Evolutionary conservation across 2,797 vertebrate genomes (phyloP).

Genomic region (Orestias chungarensis): DNA sequence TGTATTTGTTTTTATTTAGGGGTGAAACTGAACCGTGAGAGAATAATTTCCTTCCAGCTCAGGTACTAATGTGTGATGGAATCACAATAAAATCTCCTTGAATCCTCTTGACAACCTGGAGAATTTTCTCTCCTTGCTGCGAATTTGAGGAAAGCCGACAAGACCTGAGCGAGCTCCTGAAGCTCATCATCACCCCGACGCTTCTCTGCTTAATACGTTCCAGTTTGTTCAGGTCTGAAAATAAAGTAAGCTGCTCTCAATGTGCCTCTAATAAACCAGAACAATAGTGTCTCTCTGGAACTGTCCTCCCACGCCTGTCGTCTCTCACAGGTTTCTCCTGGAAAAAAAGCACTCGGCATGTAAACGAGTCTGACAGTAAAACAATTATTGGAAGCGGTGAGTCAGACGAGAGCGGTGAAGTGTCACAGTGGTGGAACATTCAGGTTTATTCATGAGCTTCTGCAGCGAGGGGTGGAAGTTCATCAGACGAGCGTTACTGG

Average conservation of each 20-base stretch:
- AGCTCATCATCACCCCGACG: constrained; percentile 13
- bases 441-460: not conserved
- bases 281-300: constrained; percentile 28
- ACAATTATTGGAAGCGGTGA: constrained; percentile 44
- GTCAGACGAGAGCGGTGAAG: constrained; percentile 24
- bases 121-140: not conserved
- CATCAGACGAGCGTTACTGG: not conserved
- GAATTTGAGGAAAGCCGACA: constrained; percentile 19
- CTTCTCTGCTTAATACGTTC: constrained; percentile 7
- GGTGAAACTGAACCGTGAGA: too few species aligned
- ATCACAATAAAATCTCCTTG: too few species aligned
- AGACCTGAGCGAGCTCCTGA: not conserved
- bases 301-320: constrained; percentile 28
- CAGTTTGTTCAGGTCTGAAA: constrained; percentile 23
- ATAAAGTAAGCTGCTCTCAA: constrained; percentile 21
- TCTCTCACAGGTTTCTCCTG: constrained; percentile 10
- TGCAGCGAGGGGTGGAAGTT: not conserved
- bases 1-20: too few species aligned
- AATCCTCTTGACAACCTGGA: too few species aligned
- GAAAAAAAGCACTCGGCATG: constrained; percentile 48
- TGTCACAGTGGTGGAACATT: not conserved
- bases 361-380: constrained; percentile 38
- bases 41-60: too few species aligned
- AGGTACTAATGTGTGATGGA: too few species aligned
- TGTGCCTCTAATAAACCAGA: constrained; percentile 22